These are phyloP conservation scores for Cyclophora albipunctata DNA, from an alignment of 2,888 invertebrate genomes.

Conservation along the genomic window DNA sequence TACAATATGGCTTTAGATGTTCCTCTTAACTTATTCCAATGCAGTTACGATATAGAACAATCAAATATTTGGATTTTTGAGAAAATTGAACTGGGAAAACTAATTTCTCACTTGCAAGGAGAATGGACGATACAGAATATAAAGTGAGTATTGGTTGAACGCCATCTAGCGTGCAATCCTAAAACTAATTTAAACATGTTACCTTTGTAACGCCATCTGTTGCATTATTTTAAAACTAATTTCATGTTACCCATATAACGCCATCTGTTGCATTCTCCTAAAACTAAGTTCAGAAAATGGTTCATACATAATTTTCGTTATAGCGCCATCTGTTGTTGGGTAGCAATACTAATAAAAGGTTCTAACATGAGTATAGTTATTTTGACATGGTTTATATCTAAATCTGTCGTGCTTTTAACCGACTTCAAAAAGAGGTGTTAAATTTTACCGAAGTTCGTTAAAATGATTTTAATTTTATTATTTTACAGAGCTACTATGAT, in stretches of 20 bases:
- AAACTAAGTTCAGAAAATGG: too few relatives aligned
- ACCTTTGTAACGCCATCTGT: not conserved
- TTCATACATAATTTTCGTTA: too few relatives aligned
- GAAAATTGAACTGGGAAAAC: constrained; percentile 69
- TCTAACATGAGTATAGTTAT: too few relatives aligned
- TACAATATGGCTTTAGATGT: constrained; percentile 90
- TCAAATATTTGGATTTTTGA: constrained; percentile 73
- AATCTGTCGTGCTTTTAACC: too few relatives aligned
- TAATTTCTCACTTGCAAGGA: constrained; percentile 80
- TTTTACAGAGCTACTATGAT: constrained; percentile 74
- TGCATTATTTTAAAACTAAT: not conserved
- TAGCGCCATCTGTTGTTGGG: too few relatives aligned
- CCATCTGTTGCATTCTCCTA: not conserved
- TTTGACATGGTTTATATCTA: too few relatives aligned
- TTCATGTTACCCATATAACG: not conserved
- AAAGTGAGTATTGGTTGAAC: constrained; percentile 74
- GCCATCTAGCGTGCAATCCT: not conserved
- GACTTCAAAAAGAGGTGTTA: too few relatives aligned
- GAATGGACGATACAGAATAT: constrained; percentile 84
- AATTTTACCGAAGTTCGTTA: not conserved
- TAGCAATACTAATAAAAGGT: too few relatives aligned
- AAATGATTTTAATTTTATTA: not conserved
- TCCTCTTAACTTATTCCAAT: constrained; percentile 89
- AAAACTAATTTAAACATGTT: not conserved
- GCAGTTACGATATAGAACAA: constrained; percentile 76